phyloP scores from a whole-genome alignment of 2,888 invertebrate genomes.

The Salpingus planirostris region DNA sequence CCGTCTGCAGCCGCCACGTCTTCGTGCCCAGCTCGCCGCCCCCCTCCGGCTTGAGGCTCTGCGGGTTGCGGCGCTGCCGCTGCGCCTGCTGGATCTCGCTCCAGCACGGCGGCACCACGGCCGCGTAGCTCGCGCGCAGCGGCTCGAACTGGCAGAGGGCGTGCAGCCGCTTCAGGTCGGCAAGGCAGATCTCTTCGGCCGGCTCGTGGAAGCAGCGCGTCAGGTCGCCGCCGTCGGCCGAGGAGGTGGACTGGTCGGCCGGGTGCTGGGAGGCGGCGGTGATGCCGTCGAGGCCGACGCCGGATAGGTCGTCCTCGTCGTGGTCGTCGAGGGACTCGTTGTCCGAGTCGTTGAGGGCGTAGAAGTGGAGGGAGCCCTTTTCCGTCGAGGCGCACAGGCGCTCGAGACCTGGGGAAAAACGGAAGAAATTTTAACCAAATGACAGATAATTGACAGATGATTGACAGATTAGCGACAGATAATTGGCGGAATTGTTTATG shows the following conservation, averaged over 20 bases:
- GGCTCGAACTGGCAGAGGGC: slow-evolving; percentile 69
- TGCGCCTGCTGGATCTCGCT: slow-evolving; percentile 87
- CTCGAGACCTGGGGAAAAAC: slow-evolving; percentile 54
- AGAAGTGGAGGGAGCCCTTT: slow-evolving; percentile 74
- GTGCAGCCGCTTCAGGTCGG: slow-evolving; percentile 52
- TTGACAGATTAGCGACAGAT: too few relatives aligned
- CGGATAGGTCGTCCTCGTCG: slow-evolving; percentile 56
- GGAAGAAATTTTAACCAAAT: too few relatives aligned
- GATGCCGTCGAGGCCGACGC: slow-evolving; percentile 11
- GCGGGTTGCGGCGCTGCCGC: slow-evolving; percentile 79
- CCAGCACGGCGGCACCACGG: slow-evolving; percentile 90
- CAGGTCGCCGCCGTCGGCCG: slow-evolving; percentile 26
- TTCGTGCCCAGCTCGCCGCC: slow-evolving; percentile 64
- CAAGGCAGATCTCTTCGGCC: slow-evolving; percentile 24
- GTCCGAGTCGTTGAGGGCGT: slow-evolving; percentile 63
- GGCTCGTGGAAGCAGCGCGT: slow-evolving; percentile 35
- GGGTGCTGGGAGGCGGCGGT: slow-evolving; percentile 4
- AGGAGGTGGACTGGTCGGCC: slow-evolving; percentile 19
- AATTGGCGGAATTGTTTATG: too few relatives aligned
- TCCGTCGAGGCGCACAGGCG: slow-evolving; percentile 76
- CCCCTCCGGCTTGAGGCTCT: slow-evolving; percentile 63
- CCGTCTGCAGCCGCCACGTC: slow-evolving; percentile 83
- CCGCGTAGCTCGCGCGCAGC: slow-evolving; percentile 62
- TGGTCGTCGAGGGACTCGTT: slow-evolving; percentile 63
- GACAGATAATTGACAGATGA: too few relatives aligned